Conservation (phyloP, 2,797 vertebrate species). For the Sebastes itinus region DNA sequence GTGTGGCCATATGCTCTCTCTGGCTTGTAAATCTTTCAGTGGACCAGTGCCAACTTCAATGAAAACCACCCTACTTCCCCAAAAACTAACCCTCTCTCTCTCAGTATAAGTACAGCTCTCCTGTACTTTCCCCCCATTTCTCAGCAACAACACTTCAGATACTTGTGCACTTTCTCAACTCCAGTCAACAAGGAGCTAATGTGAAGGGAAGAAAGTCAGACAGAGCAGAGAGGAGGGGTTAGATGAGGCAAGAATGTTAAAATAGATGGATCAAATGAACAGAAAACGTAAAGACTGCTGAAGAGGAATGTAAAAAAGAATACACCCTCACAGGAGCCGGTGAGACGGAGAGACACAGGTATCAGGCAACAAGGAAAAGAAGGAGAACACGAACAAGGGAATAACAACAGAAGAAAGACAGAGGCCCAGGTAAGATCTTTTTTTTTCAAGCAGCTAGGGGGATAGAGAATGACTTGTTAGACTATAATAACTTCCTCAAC, state of each 20-base stretch:
- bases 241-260: slow-evolving; percentile 47
- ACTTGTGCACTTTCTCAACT: slow-evolving; percentile 5
- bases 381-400: slow-evolving; percentile 37
- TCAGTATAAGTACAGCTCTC: neutral
- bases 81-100: neutral
- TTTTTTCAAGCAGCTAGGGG: slow-evolving; percentile 8
- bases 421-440: slow-evolving; percentile 63
- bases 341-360: slow-evolving; percentile 35
- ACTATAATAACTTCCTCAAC: slow-evolving; percentile 56
- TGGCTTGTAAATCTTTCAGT: slow-evolving; percentile 37
- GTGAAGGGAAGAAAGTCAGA: slow-evolving; percentile 10
- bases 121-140: neutral
- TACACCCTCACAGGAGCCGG: slow-evolving; percentile 26
- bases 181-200: slow-evolving; percentile 22
- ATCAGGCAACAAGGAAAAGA: slow-evolving; percentile 46
- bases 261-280: slow-evolving; percentile 59
- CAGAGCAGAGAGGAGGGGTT: slow-evolving; percentile 36
- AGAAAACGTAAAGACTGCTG: slow-evolving; percentile 21
- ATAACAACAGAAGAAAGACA: slow-evolving; percentile 42
- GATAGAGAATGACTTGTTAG: slow-evolving; percentile 39
- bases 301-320: slow-evolving; percentile 9
- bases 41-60: slow-evolving; percentile 28
- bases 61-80: slow-evolving; percentile 18
- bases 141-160: slow-evolving; percentile 11
- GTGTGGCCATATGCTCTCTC: slow-evolving; percentile 35